Base-by-base conservation (phyloP, 2,888 invertebrate species). In the Glaucopsyche alexis region DNA sequence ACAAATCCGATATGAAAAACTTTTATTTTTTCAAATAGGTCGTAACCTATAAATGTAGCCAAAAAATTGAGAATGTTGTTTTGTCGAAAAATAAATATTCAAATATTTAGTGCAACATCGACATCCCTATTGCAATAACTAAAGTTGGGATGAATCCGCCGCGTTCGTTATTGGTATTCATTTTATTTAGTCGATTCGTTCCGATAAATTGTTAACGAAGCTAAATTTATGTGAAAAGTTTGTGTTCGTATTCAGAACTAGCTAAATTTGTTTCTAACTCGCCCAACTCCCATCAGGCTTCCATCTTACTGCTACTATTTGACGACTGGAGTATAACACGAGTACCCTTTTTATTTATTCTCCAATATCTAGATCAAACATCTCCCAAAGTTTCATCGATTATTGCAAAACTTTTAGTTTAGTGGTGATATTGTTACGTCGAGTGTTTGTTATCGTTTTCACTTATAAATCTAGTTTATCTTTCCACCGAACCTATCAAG, bases 161-260 rank as follows among this genome's bases (percentile, higher is more conserved):
- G 13, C 47, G 29, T 67, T 72, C 55, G 66, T 67, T 72, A 67
- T 69, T 72, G 29, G 52, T 52, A 67, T 69, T 72, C 47, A 67
- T 67, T 72, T 72, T 72, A 69, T 72, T 72, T 72, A 67, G 72
- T 67, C 45, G 67, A 72, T 67, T 72, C 72, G 29, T 40, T 66
- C 65, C 71, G 65, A 73, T 71, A 71, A 74, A 74, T 74, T 55
- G 71, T 71, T 66, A 82, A 72, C 72, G 66, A 72, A 72, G 79
- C 81, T 78, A 84, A 84, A 88, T 88, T 88, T 88, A 89, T 88
- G 86, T 82, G 82, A 70, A 85, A 89, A 89, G 83, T 89, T 88
- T 78, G 74, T 72, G 80, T 80, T 83, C 81, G 81, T 80, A 83
- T 83, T 83, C 81, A 77, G 83, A 87, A 85, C 85, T 84, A 81